Evolutionary conservation across 2,888 invertebrate genomes (phyloP), one percentile per base, ranked within the genome.

Genomic region (Clitarchus hookeri): DNA sequence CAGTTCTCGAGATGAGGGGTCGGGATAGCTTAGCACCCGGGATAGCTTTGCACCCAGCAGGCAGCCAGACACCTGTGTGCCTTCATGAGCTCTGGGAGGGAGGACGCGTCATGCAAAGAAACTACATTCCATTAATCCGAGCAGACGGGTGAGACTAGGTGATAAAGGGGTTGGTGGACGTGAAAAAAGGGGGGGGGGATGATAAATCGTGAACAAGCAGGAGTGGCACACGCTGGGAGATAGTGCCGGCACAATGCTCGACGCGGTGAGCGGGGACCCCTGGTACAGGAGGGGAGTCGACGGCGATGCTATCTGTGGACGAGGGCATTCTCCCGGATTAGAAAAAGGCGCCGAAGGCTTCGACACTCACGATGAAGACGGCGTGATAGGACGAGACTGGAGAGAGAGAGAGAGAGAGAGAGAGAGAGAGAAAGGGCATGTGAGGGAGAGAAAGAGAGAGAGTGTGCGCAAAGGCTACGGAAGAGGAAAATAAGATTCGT

Each of bases 121-220:
- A 65, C 65, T 65, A n/a, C 65, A n/a, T 65, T 65, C 65, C 65
- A 65, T 65, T 65, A 65, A 65, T 65, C 65, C 65, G 65, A 65
- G 65, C 65, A n/a, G 65, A 65, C 48, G 16, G 65, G 65, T 16
- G 3, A n/a, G 8, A 23, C 65, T 11, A 65, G 8, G 65, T 65
- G 65, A 65, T 65, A 65, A 65, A 65, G 65, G 65, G 23, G 36
- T 36, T 53, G 53, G 53, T 36, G 1, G 36, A 53, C 53, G 53
- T 4, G 12, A 53, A 19, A 1, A 4, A 2, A 53, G 53, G 6
- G 19, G 19, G 53, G 53, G 36, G 36, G 65, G 65, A n/a, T 65
- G 65, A 65, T 65, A 65, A 65, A 65, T 65, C 65, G 65, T 65
- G 65, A n/a, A 65, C 65, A 65, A 65, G 65, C 65, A 65, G 65